Evolutionary conservation across 1,140 invertebrate species (phyloP).

Genomic region (Nilaparvata lugens): DNA sequence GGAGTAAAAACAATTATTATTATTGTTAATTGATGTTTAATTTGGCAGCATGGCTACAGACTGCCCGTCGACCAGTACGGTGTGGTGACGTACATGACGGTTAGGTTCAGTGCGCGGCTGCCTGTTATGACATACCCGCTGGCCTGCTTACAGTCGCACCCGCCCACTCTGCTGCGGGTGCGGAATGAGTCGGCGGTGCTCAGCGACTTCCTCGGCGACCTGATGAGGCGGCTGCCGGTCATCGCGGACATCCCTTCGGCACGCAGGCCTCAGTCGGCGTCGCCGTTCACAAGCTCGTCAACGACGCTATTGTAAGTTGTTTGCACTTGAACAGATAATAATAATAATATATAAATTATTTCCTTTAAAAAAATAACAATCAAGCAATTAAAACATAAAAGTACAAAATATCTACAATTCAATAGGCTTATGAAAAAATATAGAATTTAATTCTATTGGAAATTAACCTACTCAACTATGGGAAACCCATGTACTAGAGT

Average conservation of each 20-base stretch:
- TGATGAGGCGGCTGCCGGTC: conserved; percentile 11
- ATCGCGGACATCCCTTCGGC: conserved; percentile 12
- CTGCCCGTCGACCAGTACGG: conserved; percentile 34
- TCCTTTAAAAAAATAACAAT: no score
- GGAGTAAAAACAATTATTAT: no score
- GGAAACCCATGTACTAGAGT: no score
- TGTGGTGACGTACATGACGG: conserved; percentile 32
- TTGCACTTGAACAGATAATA: no score
- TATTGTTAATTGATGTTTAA: no score
- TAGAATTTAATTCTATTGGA: no score
- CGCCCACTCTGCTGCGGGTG: conserved; percentile 34
- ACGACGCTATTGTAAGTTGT: conserved; percentile 10
- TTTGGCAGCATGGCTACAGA: conserved; percentile 39
- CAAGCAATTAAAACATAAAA: no score
- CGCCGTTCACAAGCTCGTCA: conserved; percentile 14
- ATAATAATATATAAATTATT: no score
- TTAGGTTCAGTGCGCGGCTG: conserved; percentile 34
- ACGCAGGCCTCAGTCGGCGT: conserved; percentile 7
- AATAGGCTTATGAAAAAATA: no score
- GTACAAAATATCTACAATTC: no score
- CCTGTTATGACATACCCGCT: conserved; percentile 39
- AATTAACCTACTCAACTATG: no score
- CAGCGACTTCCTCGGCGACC: conserved; percentile 9
- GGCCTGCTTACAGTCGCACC: conserved; percentile 34
- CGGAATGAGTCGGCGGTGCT: conserved; percentile 31